Conservation (phyloP, 1,140 invertebrate species). For the Listronotus bonariensis region DNA sequence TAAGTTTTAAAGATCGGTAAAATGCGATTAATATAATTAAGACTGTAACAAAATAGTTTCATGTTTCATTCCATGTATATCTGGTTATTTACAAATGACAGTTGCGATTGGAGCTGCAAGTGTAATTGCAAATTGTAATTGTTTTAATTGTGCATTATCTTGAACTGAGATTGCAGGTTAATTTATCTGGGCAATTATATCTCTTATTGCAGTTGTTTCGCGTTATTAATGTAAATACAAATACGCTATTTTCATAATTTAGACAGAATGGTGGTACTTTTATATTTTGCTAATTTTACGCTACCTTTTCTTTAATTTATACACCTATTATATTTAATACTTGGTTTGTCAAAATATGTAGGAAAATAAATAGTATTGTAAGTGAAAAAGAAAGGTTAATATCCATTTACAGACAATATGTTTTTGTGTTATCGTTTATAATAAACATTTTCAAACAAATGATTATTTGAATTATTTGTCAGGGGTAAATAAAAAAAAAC, state of each 20-base stretch:
- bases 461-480: too few species aligned
- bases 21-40: conserved; percentile 20
- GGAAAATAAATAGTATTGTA: too few species aligned
- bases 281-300: conserved; percentile 8
- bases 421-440: too few species aligned
- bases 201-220: conserved; percentile 24
- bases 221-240: conserved; percentile 27
- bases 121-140: conserved; percentile 23
- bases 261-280: conserved; percentile 4
- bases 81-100: conserved; percentile 20
- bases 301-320: not conserved
- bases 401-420: too few species aligned
- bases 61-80: not conserved
- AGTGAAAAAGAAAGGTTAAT: too few species aligned
- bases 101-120: conserved; percentile 9
- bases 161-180: conserved; percentile 19
- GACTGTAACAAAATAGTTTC: conserved; percentile 16
- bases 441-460: too few species aligned
- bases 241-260: conserved; percentile 10
- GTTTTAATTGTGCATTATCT: conserved; percentile 27
- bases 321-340: too few species aligned
- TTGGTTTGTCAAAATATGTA: too few species aligned
- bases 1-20: conserved; percentile 9
- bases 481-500: too few species aligned
- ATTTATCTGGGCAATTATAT: conserved; percentile 28